phyloP scores from a whole-genome alignment of 2,113 vertebrate species.

The Origma solitaria region DNA sequence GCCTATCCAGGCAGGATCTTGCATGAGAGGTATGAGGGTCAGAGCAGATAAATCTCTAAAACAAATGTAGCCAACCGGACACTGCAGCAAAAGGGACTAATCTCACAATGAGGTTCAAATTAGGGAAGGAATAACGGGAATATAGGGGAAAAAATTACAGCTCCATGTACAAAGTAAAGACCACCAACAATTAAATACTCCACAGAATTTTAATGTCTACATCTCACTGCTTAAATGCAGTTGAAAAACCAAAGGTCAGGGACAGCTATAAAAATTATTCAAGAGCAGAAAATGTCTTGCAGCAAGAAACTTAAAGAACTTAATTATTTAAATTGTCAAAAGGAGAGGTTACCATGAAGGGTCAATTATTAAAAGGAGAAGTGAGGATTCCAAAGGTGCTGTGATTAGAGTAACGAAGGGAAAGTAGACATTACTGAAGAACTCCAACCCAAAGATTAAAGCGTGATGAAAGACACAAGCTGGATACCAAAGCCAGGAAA shows the following conservation, averaged over 20 bases:
- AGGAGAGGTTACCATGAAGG: background rate
- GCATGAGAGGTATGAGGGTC: background rate
- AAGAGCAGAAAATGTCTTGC: background rate
- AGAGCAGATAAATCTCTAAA: background rate
- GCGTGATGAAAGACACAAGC: background rate
- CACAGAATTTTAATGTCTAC: background rate
- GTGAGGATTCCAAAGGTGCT: background rate
- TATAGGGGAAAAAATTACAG: background rate
- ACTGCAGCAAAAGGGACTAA: background rate
- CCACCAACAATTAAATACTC: background rate
- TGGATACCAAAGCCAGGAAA: background rate
- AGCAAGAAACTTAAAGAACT: background rate
- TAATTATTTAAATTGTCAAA: background rate
- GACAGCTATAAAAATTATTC: background rate
- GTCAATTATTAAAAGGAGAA: background rate
- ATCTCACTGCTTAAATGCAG: background rate
- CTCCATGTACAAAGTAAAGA: background rate
- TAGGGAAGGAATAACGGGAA: background rate
- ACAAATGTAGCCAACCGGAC: rapidly evolving
- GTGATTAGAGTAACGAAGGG: background rate
- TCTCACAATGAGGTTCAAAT: background rate
- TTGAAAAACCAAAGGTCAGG: background rate
- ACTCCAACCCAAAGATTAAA: background rate
- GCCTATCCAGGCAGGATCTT: background rate
- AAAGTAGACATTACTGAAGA: background rate